Conservation (phyloP, 2,113 vertebrate species). For the Thermophis baileyi region DNA sequence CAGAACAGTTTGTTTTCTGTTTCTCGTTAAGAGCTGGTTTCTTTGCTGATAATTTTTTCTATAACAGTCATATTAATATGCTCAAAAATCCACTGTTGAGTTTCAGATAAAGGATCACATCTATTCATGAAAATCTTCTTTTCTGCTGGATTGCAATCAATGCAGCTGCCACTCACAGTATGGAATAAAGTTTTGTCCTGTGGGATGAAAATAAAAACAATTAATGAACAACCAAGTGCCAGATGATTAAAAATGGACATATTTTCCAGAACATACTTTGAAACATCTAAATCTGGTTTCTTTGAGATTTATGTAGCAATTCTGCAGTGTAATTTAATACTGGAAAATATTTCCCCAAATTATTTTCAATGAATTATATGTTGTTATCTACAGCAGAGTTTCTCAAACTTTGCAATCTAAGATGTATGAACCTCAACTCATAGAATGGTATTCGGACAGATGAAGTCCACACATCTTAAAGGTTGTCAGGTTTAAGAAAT, state of each 20-base stretch:
- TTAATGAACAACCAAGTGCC: conserved; percentile 49
- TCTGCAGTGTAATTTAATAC: background rate
- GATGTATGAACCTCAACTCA: background rate
- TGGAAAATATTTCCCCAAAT: background rate
- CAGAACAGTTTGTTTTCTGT: conserved; percentile 22
- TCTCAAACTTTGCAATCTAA: background rate
- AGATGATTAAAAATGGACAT: conserved; percentile 20
- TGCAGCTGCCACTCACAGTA: conserved; percentile 83
- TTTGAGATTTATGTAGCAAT: background rate
- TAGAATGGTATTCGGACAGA: background rate
- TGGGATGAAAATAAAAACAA: conserved; percentile 52
- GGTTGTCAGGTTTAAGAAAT: background rate
- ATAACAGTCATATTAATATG: conserved; percentile 84
- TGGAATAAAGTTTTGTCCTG: conserved; percentile 88
- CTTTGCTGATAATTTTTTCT: conserved; percentile 78
- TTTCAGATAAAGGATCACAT: conserved; percentile 84
- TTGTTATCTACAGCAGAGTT: background rate
- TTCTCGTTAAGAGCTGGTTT: conserved; percentile 67
- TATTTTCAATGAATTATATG: conserved; percentile 5
- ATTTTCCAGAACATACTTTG: conserved; percentile 38
- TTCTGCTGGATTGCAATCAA: conserved; percentile 84
- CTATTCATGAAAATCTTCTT: conserved; percentile 92
- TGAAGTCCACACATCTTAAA: background rate
- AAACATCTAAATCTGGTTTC: background rate
- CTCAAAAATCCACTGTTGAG: conserved; percentile 90